Evolutionary conservation across 1,140 invertebrate species (phyloP).

Genomic region (Pentalonia nigronervosa): DNA sequence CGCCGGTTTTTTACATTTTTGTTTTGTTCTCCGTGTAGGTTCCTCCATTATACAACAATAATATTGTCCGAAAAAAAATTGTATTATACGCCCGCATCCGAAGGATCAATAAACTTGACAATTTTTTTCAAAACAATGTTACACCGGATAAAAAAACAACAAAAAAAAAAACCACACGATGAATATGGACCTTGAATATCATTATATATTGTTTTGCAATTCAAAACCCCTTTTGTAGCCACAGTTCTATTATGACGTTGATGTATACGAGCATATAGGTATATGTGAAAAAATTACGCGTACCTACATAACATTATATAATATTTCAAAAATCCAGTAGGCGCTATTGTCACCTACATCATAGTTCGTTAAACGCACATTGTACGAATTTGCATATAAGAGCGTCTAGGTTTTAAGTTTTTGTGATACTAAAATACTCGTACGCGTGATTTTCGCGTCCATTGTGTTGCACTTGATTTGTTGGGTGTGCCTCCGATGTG

Average conservation of each 20-base stretch:
- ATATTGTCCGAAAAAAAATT: not conserved
- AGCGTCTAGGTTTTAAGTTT: not conserved
- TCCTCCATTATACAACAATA: not conserved
- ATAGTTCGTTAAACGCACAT: slow-evolving; percentile 30
- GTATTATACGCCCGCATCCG: not conserved
- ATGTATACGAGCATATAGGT: not conserved
- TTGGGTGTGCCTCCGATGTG: not conserved
- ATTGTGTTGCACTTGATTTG: not conserved
- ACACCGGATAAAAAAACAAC: slow-evolving; percentile 6
- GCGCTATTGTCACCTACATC: slow-evolving; percentile 3
- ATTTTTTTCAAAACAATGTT: slow-evolving; percentile 28
- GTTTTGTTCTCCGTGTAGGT: not conserved
- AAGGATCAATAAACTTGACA: slow-evolving; percentile 14
- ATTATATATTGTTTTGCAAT: slow-evolving; percentile 38
- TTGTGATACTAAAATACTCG: not conserved
- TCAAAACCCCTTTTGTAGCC: slow-evolving; percentile 19
- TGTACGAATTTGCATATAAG: slow-evolving; percentile 14
- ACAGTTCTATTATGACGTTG: not conserved
- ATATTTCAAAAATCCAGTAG: slow-evolving; percentile 1
- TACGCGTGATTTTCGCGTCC: not conserved
- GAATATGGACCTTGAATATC: slow-evolving; percentile 21
- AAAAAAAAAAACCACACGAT: not conserved
- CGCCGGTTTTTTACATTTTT: not conserved
- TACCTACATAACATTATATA: not conserved
- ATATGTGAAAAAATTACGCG: not conserved